These are phyloP conservation scores for Steatornis caripensis DNA, from an alignment of 2,113 vertebrate genomes.

Conservation along the genomic window DNA sequence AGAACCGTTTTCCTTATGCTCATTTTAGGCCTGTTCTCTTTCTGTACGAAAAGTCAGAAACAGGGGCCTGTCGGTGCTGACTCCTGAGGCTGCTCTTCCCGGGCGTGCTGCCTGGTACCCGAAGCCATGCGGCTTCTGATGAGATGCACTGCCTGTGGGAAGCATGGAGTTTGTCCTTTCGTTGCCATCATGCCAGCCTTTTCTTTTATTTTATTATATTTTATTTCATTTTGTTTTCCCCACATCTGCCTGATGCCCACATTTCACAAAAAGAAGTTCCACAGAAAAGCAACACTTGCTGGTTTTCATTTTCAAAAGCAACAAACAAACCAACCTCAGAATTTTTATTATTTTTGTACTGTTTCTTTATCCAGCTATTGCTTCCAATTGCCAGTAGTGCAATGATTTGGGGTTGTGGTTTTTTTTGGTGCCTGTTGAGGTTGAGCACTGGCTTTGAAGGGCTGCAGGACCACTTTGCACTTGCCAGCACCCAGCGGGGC, in stretches of 20 bases:
- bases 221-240: not conserved
- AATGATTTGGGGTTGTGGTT: too few relatives aligned
- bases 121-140: rapidly evolving
- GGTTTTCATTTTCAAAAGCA: too few relatives aligned
- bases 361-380: not conserved
- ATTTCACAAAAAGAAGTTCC: not conserved
- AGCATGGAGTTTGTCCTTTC: not conserved
- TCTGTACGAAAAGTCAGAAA: not conserved
- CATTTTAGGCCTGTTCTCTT: not conserved
- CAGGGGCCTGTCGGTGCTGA: not conserved
- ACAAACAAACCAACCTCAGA: not conserved
- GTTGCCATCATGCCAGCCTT: not conserved
- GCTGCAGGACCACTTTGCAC: not conserved
- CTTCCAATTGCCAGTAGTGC: not conserved
- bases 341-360: not conserved
- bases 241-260: not conserved
- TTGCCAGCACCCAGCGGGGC: not conserved
- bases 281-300: rapidly evolving
- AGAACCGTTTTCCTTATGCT: not conserved
- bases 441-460: not conserved
- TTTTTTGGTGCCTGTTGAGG: not conserved
- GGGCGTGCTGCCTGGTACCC: rapidly evolving
- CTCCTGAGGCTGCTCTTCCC: not conserved
- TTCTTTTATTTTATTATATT: not conserved
- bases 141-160: not conserved